Conservation (phyloP, 1,140 invertebrate genomes). For the Diorhabda carinulata region DNA sequence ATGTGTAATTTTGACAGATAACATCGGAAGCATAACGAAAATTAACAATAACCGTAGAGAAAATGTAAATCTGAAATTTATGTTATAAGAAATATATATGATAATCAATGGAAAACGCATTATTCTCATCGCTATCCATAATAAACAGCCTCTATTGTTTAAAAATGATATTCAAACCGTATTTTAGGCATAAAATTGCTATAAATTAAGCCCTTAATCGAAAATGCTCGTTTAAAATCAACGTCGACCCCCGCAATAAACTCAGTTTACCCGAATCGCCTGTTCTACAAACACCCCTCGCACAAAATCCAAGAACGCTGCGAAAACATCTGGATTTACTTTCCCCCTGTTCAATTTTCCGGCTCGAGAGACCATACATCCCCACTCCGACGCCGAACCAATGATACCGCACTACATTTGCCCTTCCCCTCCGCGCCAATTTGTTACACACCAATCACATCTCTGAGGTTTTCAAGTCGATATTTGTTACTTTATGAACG, state of each 20-base stretch:
- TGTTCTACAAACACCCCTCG: not conserved
- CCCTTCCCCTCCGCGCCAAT: slow-evolving; percentile 33
- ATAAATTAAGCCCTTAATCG: slow-evolving; percentile 1
- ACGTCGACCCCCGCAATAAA: not conserved
- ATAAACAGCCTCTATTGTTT: too few relatives aligned
- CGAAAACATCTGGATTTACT: slow-evolving; percentile 20
- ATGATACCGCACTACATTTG: slow-evolving; percentile 24
- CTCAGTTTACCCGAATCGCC: not conserved
- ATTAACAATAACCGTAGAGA: too few relatives aligned
- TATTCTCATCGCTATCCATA: too few relatives aligned
- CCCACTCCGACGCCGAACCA: slow-evolving; percentile 24
- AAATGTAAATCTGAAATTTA: too few relatives aligned
- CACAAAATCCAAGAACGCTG: slow-evolving; percentile 14
- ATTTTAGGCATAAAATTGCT: not conserved
- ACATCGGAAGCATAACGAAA: too few relatives aligned
- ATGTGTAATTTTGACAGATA: too few relatives aligned
- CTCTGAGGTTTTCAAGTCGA: slow-evolving; percentile 42
- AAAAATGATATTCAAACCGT: not conserved
- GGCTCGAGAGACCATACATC: slow-evolving; percentile 13
- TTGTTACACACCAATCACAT: slow-evolving; percentile 38
- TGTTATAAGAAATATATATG: too few relatives aligned
- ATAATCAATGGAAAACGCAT: too few relatives aligned
- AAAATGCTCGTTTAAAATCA: slow-evolving; percentile 2
- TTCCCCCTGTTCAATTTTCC: slow-evolving; percentile 28
- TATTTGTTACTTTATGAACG: slow-evolving; percentile 40